These are phyloP conservation scores for Caenorhabditis macrosperma DNA, from an alignment of 2,888 invertebrate species.

Conservation along the genomic window DNA sequence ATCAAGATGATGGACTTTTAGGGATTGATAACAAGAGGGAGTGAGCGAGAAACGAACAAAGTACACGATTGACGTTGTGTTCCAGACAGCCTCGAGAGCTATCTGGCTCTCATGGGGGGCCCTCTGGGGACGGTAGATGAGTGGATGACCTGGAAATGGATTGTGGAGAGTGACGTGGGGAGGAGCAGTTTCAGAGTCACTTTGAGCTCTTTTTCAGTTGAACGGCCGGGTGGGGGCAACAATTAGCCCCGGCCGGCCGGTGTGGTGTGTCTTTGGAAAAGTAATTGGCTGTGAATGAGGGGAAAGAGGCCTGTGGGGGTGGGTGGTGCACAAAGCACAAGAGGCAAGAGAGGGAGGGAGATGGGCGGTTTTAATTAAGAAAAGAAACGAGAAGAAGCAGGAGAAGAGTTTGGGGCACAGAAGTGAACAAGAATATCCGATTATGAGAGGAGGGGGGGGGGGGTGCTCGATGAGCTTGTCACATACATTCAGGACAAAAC, in stretches of 20 bases:
- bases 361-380: conserved; percentile 36
- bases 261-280: conserved; percentile 16
- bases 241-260: conserved; percentile 23
- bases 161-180: too few species aligned
- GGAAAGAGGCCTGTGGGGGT: conserved; percentile 19
- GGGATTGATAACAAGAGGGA: too few species aligned
- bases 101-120: too few species aligned
- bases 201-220: background rate
- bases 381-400: background rate
- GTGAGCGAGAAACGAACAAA: too few species aligned
- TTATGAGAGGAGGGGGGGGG: conserved; percentile 32
- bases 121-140: too few species aligned
- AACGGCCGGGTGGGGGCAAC: conserved; percentile 20
- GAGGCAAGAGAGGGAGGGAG: background rate
- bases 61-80: too few species aligned
- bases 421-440: conserved; percentile 54
- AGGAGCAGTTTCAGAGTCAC: background rate
- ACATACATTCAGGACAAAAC: conserved; percentile 54
- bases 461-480: conserved; percentile 56
- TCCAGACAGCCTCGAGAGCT: too few species aligned
- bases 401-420: conserved; percentile 19
- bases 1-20: too few species aligned
- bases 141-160: too few species aligned
- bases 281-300: conserved; percentile 52
- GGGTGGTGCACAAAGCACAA: conserved; percentile 34